These are phyloP conservation scores for Lepus oiostolus DNA, from an alignment of 2,797 vertebrate genomes.

Conservation along the genomic window DNA sequence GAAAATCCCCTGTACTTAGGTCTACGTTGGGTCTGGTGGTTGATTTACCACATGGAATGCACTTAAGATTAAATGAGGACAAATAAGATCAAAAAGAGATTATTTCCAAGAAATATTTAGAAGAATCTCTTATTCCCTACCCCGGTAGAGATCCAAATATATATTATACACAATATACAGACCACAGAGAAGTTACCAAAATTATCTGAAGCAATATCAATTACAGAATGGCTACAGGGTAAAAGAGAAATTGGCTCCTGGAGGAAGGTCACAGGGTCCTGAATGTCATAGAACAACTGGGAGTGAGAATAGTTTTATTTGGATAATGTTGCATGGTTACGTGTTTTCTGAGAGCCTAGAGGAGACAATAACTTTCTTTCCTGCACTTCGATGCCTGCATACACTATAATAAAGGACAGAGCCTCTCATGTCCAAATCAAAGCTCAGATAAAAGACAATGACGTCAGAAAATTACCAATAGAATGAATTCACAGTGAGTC, in stretches of 20 bases:
- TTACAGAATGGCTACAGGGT: neutral
- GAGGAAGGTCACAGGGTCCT: neutral
- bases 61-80: neutral
- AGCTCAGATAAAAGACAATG: neutral
- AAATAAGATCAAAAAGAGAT: neutral
- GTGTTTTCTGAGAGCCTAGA: neutral
- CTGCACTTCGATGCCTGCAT: neutral
- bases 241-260: neutral
- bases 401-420: neutral
- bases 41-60: neutral
- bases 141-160: neutral
- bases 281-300: neutral
- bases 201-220: neutral
- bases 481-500: neutral
- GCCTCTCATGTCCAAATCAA: neutral
- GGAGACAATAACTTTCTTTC: neutral
- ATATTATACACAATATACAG: neutral
- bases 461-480: neutral
- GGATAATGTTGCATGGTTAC: too few species aligned
- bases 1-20: constrained; percentile 4
- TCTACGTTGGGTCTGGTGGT: neutral
- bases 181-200: neutral
- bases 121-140: neutral
- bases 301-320: neutral
- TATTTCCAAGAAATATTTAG: constrained; percentile 28